These are phyloP conservation scores for Pogonognathellus flavescens DNA, from an alignment of 1,140 invertebrate genomes.

Conservation along the genomic window DNA sequence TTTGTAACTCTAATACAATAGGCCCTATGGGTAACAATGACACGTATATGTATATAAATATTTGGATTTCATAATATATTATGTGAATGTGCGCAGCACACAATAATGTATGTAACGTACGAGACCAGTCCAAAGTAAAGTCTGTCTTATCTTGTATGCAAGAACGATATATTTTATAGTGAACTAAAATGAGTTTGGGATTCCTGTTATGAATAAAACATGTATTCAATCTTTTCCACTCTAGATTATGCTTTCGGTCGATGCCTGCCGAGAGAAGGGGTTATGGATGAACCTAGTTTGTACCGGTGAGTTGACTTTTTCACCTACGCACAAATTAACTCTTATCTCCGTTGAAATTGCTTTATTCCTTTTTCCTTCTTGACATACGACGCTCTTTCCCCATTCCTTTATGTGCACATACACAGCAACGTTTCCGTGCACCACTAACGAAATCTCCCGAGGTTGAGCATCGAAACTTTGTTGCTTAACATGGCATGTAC, in stretches of 20 bases:
- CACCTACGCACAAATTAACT: neutral
- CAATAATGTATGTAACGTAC: neutral
- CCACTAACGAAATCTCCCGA: no score
- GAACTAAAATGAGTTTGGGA: neutral
- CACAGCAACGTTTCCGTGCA: no score
- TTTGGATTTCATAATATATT: neutral
- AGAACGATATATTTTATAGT: neutral
- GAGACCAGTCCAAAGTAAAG: no score
- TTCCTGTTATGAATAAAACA: conserved; percentile 26
- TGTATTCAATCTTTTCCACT: conserved; percentile 68
- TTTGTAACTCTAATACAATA: no score
- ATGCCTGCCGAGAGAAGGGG: conserved; percentile 78
- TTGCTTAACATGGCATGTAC: no score
- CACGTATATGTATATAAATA: no score
- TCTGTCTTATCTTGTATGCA: neutral
- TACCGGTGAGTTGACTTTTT: conserved; percentile 72
- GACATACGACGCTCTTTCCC: neutral
- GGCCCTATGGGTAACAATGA: no score
- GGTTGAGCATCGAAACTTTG: no score
- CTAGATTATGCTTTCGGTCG: conserved; percentile 86
- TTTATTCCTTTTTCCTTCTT: neutral
- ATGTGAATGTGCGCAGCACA: neutral
- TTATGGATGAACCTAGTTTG: conserved; percentile 75
- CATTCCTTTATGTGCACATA: no score
- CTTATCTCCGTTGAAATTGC: neutral